Evolutionary conservation across 2,113 vertebrate genomes (phyloP).

Genomic region (Callaeas wilsoni): DNA sequence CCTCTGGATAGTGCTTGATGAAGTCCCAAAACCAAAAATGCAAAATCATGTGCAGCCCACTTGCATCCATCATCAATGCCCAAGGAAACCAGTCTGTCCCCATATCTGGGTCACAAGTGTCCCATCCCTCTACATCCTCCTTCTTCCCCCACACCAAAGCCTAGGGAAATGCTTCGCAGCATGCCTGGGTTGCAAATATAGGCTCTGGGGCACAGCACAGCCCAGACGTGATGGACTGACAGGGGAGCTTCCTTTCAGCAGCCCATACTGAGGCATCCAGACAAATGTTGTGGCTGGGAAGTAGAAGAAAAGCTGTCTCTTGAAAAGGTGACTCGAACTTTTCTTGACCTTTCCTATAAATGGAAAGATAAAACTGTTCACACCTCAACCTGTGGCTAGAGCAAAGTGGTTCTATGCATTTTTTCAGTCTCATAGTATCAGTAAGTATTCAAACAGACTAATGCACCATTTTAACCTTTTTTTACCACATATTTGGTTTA

Average conservation of each 20-base stretch:
- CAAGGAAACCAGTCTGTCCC: not conserved
- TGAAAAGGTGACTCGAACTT: not conserved
- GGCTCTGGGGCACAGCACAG: not conserved
- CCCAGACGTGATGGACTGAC: not conserved
- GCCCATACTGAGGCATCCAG: not conserved
- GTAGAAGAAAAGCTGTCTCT: not conserved
- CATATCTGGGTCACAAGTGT: not conserved
- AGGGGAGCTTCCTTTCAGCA: not conserved
- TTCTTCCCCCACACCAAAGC: not conserved
- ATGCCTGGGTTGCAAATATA: not conserved
- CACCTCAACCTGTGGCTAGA: not conserved
- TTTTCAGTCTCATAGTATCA: not conserved
- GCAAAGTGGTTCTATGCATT: not conserved
- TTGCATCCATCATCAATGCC: not conserved
- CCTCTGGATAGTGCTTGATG: not conserved
- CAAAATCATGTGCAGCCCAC: not conserved
- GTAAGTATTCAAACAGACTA: not conserved
- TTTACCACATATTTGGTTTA: not conserved
- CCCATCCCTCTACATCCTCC: not conserved
- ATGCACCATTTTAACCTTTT: not conserved
- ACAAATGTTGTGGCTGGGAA: slow-evolving; percentile 14
- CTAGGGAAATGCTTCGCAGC: not conserved
- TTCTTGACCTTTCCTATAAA: slow-evolving; percentile 31
- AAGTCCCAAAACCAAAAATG: not conserved
- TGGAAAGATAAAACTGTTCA: not conserved